A percentile compares a stretch with the other conserved stretches of the same genome.
These are phyloP conservation scores for Andrena haemorrhoa DNA, from an alignment of 2,888 invertebrate species.

Conservation along the genomic window DNA sequence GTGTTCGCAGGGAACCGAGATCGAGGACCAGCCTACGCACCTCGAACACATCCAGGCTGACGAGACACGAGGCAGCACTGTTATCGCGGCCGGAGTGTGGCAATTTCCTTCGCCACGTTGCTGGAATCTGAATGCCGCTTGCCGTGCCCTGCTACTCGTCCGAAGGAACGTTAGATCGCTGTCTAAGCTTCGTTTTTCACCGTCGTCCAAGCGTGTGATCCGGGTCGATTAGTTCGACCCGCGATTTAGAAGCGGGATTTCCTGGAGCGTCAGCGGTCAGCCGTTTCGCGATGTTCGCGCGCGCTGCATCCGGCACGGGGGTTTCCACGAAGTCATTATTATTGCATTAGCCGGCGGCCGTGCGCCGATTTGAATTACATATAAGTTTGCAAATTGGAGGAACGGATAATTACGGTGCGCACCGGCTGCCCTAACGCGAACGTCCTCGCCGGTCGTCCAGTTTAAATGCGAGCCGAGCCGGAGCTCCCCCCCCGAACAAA, in stretches of 20 bases:
- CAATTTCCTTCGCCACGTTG: too few species aligned
- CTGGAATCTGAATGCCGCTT: background rate
- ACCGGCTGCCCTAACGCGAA: constrained; percentile 40
- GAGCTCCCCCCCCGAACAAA: background rate
- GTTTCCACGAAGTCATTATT: constrained; percentile 73
- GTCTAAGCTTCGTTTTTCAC: background rate
- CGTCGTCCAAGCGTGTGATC: constrained; percentile 1
- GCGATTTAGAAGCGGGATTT: constrained; percentile 31
- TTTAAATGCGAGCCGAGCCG: background rate
- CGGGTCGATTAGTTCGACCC: constrained; percentile 26
- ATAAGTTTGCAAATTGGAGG: constrained; percentile 69
- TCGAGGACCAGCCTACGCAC: too few species aligned
- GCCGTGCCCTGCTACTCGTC: background rate
- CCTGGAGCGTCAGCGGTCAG: constrained; percentile 40
- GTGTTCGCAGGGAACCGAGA: too few species aligned
- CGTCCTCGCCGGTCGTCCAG: constrained; percentile 35
- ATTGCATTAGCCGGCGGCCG: constrained; percentile 71
- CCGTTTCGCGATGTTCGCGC: constrained; percentile 48
- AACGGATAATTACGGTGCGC: constrained; percentile 71
- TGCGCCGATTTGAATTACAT: constrained; percentile 68
- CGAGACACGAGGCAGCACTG: too few species aligned
- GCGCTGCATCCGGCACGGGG: constrained; percentile 47
- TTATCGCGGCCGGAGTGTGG: too few species aligned
- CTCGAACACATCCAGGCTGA: too few species aligned
- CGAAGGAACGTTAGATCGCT: background rate